These are phyloP conservation scores for Anarhynchus alexandrinus DNA, from an alignment of 2,113 vertebrate species.

Conservation along the genomic window DNA sequence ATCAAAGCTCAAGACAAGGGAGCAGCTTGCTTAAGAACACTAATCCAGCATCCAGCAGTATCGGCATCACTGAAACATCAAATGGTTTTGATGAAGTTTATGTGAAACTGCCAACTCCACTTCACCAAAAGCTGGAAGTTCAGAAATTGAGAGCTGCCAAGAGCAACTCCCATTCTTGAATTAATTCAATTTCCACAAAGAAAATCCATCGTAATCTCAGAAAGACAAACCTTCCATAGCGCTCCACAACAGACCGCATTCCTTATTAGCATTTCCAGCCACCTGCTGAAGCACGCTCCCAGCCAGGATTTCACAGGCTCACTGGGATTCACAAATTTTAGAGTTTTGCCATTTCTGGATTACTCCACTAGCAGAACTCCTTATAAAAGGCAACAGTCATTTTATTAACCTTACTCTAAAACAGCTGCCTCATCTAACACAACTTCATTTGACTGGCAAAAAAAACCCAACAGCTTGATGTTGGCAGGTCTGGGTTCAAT, in stretches of 20 bases:
- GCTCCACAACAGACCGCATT: not conserved
- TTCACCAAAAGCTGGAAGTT: not conserved
- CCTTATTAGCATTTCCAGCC: slow-evolving; percentile 40
- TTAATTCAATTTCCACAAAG: not conserved
- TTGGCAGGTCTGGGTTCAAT: slow-evolving; percentile 8
- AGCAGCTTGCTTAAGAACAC: not conserved
- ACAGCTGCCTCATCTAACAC: slow-evolving; percentile 16
- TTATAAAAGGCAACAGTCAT: slow-evolving; percentile 24
- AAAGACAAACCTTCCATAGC: not conserved
- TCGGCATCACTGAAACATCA: not conserved
- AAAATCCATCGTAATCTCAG: not conserved
- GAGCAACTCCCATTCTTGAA: not conserved
- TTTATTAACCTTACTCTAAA: slow-evolving; percentile 41
- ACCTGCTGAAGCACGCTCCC: slow-evolving; percentile 16
- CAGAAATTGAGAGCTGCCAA: not conserved
- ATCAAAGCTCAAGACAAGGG: not conserved
- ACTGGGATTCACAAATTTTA: slow-evolving; percentile 52
- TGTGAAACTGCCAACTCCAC: not conserved
- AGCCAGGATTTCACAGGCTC: slow-evolving; percentile 38
- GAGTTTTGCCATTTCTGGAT: slow-evolving; percentile 17
- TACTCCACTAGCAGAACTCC: not conserved
- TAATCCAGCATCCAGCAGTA: not conserved
- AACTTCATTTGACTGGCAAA: not conserved
- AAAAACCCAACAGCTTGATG: not conserved
- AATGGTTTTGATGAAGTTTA: not conserved